Base-by-base conservation (phyloP, 2,888 invertebrate species). In the Pachliopta kotzebuea region DNA sequence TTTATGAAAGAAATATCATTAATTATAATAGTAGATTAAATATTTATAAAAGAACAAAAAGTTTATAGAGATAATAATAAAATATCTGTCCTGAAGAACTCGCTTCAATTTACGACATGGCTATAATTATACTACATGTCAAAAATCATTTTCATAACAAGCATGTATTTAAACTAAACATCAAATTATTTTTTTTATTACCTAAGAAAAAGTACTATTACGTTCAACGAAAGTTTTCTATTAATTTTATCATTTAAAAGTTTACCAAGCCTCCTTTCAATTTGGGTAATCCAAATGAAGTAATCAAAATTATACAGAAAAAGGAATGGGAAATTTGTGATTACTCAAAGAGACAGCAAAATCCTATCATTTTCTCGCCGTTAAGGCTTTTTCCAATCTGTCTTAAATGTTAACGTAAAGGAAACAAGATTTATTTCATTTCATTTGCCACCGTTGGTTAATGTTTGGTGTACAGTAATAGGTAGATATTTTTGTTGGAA, bases 261-360 rank as follows among this genome's bases (percentile, higher is more conserved):
- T 55, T 59, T 60, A 60, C 42, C 49, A 45, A 57, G 45, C 58
- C 67, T 26, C 66, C 59, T 45, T 68, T 67, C 68, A 68, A 71
- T 68, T 72, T 69, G 65, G 68, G 58, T 71, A 80, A 82, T 81
- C 79, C 75, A 76, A 77, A 83, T 79, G 79, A 81, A 76, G 81
- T 78, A 78, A 81, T 79, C 80, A 79, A 84, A 79, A 80, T 80
- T 77, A 82, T 75, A 73, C 75, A 67, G 63, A 66, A 63, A 73
- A 74, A 76, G 73, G 73, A 73, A 79, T 78, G 75, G 78, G 73
- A 76, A 73, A 74, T 69, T 75, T 78, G 78, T 83, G 84, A 86
- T 86, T 84, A 86, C 80, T 86, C 85, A 86, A 85, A 86, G 84
- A 77, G 78, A 78, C 76, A 70, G 74, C 69, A 69, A 78, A 81